Percentiles rank a stretch among this genome's conserved stretches.
These are phyloP conservation scores for Strigamia transsilvanica DNA, from an alignment of 2,888 invertebrate genomes.

Conservation along the genomic window DNA sequence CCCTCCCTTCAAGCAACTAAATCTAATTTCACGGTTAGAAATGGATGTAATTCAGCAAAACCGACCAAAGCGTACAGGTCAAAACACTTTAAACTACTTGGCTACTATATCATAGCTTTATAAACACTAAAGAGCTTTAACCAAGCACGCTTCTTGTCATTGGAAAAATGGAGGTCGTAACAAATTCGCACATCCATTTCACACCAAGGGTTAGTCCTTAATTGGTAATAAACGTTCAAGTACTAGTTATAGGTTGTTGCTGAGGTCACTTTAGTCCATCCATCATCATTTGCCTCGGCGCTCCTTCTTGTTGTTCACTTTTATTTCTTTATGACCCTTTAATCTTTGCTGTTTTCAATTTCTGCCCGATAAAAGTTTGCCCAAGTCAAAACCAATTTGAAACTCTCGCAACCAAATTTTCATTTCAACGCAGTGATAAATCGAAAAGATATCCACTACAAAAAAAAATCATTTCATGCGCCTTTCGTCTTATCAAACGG, in stretches of 20 bases:
- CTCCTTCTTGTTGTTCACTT: slow-evolving; percentile 10
- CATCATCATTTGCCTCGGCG: slow-evolving; percentile 15
- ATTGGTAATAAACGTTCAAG: slow-evolving; percentile 30
- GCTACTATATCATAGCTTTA: not conserved
- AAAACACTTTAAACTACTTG: slow-evolving; percentile 30
- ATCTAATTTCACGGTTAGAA: slow-evolving; percentile 2
- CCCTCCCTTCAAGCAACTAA: not conserved
- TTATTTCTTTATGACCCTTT: slow-evolving; percentile 16
- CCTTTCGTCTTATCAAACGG: slow-evolving; percentile 1
- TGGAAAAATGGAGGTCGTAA: slow-evolving; percentile 21
- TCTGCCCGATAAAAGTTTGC: not conserved
- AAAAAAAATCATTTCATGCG: slow-evolving; percentile 21
- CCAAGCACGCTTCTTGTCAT: not conserved
- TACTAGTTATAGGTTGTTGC: slow-evolving; percentile 20
- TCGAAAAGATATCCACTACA: not conserved
- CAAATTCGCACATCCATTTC: slow-evolving; percentile 18
- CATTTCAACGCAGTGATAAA: slow-evolving; percentile 9
- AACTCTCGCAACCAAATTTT: not conserved
- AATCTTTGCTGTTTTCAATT: slow-evolving; percentile 30
- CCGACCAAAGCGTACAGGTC: not conserved
- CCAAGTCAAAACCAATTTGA: not conserved
- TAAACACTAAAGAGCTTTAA: not conserved
- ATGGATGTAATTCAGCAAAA: slow-evolving; percentile 10
- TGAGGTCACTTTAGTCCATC: slow-evolving; percentile 16
- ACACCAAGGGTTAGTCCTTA: slow-evolving; percentile 20